Conservation (phyloP, 1,140 invertebrate genomes). For the Teleogryllus occipitalis region DNA sequence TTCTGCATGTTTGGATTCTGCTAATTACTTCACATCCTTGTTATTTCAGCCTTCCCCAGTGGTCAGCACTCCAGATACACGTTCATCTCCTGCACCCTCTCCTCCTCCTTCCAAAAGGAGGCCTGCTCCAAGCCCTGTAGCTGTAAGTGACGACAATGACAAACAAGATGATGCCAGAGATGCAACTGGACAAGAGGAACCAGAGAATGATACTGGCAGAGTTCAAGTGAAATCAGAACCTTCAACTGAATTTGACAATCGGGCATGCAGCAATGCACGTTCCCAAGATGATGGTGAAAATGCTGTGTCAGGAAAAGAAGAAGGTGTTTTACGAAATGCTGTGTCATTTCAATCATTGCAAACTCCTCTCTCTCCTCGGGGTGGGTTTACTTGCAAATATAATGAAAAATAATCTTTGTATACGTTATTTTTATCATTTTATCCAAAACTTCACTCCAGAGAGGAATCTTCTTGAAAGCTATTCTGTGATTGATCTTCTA, state of each 20-base stretch:
- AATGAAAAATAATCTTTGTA: background rate
- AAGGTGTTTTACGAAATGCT: background rate
- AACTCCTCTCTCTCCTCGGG: background rate
- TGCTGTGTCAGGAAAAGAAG: background rate
- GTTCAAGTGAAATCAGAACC: background rate
- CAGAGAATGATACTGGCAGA: background rate
- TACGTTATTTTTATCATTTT: background rate
- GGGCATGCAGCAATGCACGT: background rate
- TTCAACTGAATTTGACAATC: background rate
- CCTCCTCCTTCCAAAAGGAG: background rate
- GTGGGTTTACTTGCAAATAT: background rate
- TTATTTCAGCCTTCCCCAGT: background rate
- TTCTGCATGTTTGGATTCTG: background rate
- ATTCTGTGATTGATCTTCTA: background rate
- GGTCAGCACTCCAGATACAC: background rate
- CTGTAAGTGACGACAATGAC: background rate
- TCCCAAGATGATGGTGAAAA: background rate
- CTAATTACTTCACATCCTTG: background rate
- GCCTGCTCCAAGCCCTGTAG: background rate
- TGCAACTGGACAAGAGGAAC: background rate
- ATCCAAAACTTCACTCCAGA: background rate
- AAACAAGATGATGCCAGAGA: background rate
- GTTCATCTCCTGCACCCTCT: background rate
- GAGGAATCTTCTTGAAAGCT: background rate
- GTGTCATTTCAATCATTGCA: background rate